phyloP scores from a whole-genome alignment of 2,888 invertebrate species.

The Rhagonycha lutea region DNA sequence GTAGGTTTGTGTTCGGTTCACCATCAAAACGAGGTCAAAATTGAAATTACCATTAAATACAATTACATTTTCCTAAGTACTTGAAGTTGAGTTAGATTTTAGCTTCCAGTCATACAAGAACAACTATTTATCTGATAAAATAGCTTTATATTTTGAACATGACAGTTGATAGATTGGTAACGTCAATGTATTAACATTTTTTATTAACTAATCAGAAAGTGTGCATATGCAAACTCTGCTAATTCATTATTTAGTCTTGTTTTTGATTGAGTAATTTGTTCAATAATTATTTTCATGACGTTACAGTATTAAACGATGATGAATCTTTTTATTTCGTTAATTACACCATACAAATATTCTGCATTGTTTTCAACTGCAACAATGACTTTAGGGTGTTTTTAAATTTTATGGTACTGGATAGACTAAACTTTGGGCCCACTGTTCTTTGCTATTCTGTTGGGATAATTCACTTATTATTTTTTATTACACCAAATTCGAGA shows the following conservation, averaged over 20 bases:
- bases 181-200: slow-evolving; percentile 13
- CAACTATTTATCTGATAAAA: slow-evolving; percentile 25
- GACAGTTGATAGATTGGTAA: slow-evolving; percentile 24
- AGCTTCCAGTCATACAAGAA: slow-evolving; percentile 22
- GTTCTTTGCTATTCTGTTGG: too few relatives aligned
- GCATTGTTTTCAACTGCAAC: neutral
- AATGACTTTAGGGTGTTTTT: neutral
- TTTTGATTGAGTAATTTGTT: slow-evolving; percentile 5
- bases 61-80: slow-evolving; percentile 26
- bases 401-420: too few relatives aligned
- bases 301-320: slow-evolving; percentile 2
- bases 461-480: neutral
- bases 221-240: neutral
- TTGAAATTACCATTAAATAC: slow-evolving; percentile 27
- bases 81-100: slow-evolving; percentile 24
- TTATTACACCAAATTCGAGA: neutral
- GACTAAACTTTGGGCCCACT: too few relatives aligned
- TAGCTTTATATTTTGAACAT: slow-evolving; percentile 11
- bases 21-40: slow-evolving; percentile 23
- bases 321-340: neutral
- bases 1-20: slow-evolving; percentile 17
- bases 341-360: neutral
- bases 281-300: neutral
- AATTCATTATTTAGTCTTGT: slow-evolving; percentile 4
- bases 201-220: slow-evolving; percentile 8